phyloP scores from a whole-genome alignment of 2,797 vertebrate genomes.

The Tangara arthus region DNA sequence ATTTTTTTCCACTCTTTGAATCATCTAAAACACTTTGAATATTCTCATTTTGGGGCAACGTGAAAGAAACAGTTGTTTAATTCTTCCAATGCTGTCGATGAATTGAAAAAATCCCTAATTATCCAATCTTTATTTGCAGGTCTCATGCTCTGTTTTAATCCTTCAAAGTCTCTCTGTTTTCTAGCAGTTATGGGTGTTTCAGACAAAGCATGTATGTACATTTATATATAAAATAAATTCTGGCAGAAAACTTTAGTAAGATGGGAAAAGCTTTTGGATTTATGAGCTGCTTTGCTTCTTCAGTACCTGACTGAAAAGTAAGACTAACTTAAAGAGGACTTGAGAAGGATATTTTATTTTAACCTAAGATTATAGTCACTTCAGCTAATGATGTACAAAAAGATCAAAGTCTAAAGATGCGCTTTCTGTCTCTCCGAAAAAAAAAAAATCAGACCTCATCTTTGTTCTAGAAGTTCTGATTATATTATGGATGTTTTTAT shows the following conservation, averaged over 20 bases:
- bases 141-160: background rate
- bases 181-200: background rate
- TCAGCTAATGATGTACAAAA: background rate
- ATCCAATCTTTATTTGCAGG: slow-evolving; percentile 20
- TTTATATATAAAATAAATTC: slow-evolving; percentile 42
- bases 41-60: background rate
- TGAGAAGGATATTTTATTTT: background rate
- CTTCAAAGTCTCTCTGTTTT: slow-evolving; percentile 30
- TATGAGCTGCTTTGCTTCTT: slow-evolving; percentile 17
- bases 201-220: background rate
- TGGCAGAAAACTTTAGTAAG: background rate
- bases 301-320: background rate
- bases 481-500: background rate
- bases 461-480: background rate
- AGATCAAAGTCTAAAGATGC: background rate
- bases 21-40: background rate
- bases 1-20: background rate
- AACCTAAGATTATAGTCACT: background rate
- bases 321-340: background rate
- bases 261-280: slow-evolving; percentile 38
- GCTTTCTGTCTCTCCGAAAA: background rate
- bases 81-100: background rate
- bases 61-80: background rate
- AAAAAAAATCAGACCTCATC: background rate
- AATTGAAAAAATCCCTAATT: background rate